Evolutionary conservation across 2,113 vertebrate species (phyloP).

Genomic region (Ailuropoda melanoleuca): DNA sequence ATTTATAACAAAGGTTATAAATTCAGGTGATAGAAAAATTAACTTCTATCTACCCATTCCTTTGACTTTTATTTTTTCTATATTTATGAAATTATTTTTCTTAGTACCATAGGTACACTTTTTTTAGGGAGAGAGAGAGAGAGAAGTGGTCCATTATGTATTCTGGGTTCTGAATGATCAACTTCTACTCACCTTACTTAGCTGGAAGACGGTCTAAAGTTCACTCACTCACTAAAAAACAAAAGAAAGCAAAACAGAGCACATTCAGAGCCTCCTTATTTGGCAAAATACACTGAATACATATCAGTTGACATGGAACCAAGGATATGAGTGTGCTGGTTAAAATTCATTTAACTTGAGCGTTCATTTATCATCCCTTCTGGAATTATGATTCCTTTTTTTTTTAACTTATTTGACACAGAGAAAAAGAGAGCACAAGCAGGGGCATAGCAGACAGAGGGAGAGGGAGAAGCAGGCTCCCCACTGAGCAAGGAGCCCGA

Average conservation of each 20-base stretch:
- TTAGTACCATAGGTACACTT: neutral
- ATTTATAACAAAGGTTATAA: neutral
- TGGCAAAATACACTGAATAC: neutral
- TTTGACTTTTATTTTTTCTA: neutral
- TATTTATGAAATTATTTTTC: neutral
- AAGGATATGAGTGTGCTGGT: neutral
- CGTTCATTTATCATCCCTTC: neutral
- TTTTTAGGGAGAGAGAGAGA: neutral
- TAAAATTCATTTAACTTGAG: constrained; percentile 28
- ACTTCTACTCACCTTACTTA: neutral
- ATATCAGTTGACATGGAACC: neutral
- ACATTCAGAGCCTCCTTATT: neutral
- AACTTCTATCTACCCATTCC: neutral
- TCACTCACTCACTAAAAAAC: neutral
- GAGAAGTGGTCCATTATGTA: neutral
- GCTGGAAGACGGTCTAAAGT: neutral
- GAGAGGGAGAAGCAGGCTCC: too few relatives aligned
- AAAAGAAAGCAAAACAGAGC: neutral
- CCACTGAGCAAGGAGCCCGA: too few relatives aligned
- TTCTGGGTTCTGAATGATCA: neutral
- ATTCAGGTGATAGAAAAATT: neutral
- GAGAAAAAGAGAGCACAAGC: too few relatives aligned
- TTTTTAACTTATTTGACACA: too few relatives aligned
- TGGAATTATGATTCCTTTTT: neutral
- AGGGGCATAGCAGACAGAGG: too few relatives aligned